Evolutionary conservation across 2,888 invertebrate genomes (phyloP).

Genomic region (Byasa hedistus): DNA sequence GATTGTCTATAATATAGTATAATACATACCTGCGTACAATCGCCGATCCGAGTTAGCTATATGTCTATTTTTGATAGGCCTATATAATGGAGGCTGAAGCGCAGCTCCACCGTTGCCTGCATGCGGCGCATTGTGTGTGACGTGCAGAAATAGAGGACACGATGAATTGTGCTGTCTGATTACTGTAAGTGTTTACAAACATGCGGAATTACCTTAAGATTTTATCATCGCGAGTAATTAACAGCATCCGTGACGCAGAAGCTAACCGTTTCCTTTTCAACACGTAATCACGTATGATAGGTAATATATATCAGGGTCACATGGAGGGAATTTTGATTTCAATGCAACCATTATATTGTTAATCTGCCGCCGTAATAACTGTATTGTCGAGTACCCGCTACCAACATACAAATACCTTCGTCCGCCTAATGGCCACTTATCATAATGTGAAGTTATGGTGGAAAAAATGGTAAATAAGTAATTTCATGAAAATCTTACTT

Average conservation of each 20-base stretch:
- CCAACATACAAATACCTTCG: background rate
- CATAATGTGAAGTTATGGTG: background rate
- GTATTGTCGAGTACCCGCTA: no score
- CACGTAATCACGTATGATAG: no score
- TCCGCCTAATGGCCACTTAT: background rate
- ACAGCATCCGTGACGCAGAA: background rate
- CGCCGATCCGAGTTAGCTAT: conserved; percentile 85
- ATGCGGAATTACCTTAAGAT: background rate
- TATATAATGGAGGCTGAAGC: conserved; percentile 86
- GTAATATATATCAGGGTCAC: no score
- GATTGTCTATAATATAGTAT: no score
- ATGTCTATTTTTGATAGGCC: conserved; percentile 82
- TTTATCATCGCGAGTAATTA: background rate
- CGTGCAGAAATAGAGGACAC: conserved; percentile 87
- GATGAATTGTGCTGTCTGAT: conserved; percentile 80
- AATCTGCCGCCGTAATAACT: no score
- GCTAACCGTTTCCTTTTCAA: no score
- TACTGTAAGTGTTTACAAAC: conserved; percentile 50
- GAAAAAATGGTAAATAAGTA: background rate
- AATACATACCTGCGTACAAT: conserved; percentile 84
- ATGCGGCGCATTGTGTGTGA: conserved; percentile 91
- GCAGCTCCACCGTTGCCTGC: conserved; percentile 86
- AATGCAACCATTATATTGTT: no score
- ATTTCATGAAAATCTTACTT: conserved; percentile 53
- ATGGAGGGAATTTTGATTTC: no score